Evolutionary conservation across 2,113 vertebrate species (phyloP), one percentile per base, ranked within the genome.

Genomic region (Ochotona curzoniae): DNA sequence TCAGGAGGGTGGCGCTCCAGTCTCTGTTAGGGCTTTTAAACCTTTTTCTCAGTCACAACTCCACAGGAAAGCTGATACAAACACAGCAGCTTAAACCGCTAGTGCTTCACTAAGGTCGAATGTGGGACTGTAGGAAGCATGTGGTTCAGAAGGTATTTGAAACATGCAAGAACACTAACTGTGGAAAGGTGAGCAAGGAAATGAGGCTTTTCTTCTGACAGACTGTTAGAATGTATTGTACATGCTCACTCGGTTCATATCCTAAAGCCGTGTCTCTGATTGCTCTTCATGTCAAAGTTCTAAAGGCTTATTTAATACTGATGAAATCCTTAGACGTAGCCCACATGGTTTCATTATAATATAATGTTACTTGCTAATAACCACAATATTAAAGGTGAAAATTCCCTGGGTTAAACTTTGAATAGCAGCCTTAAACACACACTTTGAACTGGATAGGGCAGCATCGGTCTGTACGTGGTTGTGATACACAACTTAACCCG

Each of bases 1-100:
- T n/a, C 17, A 47, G 4, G 67, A 83, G 73, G 60, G 38, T 84
- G 78, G 71, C 66, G 85, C n/a, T 93, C 20, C n/a, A 60, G 57
- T 78, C 61, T 78, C 18, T 38, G 10, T n/a, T 47, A 95, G 84
- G 61, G 18, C 89, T 91, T 84, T 87, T 90, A 75, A 87, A 80
- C 54, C 49, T 87, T 73, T 38, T 47, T 44, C 54, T 83, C 79
- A 87, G 84, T 92, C 76, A 92, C 60, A 38, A n/a, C 79, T 51
- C 75, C 47, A 47, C 26, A 85, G 44, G 57, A 82, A 44, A 76
- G n/a, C 26, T 83, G 38, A 76, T 82, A 71, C 87, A 66, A 17
- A 64, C 60, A 73, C 49, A 78, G 26, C 73, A 74, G 87, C 54
- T 70, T 93, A 23, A 92, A 92, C 67, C 92, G 60, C 26, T 44